These are phyloP conservation scores for Mycalesis mineus DNA, from an alignment of 2,888 invertebrate species.

Conservation along the genomic window DNA sequence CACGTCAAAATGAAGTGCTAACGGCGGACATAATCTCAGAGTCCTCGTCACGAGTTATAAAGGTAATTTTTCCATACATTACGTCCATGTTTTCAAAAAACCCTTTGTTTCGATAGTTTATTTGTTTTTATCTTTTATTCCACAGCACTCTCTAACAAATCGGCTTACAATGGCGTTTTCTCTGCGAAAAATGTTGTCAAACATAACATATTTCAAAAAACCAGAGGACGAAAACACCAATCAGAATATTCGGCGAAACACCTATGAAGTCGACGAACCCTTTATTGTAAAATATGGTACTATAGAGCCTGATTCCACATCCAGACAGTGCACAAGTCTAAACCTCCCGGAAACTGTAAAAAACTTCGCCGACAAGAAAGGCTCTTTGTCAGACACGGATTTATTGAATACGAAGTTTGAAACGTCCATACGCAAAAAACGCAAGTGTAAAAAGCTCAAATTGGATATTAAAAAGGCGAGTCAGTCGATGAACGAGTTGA, in stretches of 20 bases:
- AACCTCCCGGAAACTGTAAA: conserved; percentile 49
- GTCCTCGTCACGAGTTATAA: not conserved
- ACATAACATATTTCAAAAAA: conserved; percentile 66
- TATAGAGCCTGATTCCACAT: conserved; percentile 60
- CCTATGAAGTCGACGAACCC: conserved; percentile 32
- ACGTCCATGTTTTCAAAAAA: not conserved
- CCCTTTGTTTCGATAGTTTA: not conserved
- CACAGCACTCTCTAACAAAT: not conserved
- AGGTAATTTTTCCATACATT: not conserved
- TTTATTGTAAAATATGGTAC: conserved; percentile 42
- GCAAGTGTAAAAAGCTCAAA: conserved; percentile 51
- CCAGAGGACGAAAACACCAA: conserved; percentile 38
- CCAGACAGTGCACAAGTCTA: conserved; percentile 44
- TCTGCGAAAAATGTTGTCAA: conserved; percentile 64
- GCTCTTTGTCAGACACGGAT: conserved; percentile 63
- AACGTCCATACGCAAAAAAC: conserved; percentile 36
- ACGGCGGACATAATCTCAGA: not conserved
- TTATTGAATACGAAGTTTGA: conserved; percentile 39
- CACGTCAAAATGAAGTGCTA: conserved; percentile 8
- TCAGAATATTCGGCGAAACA: conserved; percentile 28
- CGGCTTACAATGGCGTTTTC: conserved; percentile 61
- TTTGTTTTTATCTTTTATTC: not conserved
- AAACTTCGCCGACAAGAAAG: conserved; percentile 49
- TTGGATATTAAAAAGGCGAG: conserved; percentile 60
- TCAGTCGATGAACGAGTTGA: conserved; percentile 44